Evolutionary conservation across 2,113 vertebrate species (phyloP).

Genomic region (Stigmatopora nigra): DNA sequence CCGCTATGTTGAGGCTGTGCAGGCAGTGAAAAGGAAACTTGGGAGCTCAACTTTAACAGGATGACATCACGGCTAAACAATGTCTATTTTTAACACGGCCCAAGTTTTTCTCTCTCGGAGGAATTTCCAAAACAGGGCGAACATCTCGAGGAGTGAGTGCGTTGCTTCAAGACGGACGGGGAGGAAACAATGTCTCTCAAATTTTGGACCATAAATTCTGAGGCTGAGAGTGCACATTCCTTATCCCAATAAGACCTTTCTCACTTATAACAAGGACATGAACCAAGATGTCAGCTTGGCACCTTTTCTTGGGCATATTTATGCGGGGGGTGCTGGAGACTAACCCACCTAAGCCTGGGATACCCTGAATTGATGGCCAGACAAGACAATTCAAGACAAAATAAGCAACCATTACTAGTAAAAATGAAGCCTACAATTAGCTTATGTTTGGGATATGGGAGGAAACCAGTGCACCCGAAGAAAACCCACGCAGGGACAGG

Average conservation of each 20-base stretch:
- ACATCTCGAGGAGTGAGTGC: constrained; percentile 45
- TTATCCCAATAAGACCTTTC: neutral
- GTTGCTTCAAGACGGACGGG: constrained; percentile 15
- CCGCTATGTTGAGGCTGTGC: constrained; percentile 43
- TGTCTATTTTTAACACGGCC: constrained; percentile 65
- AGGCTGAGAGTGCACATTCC: neutral
- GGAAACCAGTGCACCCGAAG: too few species aligned
- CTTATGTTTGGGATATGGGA: too few species aligned
- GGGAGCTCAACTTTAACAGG: constrained; percentile 37
- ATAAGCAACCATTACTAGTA: too few species aligned
- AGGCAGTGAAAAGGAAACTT: constrained; percentile 33
- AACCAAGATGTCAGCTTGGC: neutral
- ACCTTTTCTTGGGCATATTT: too few species aligned
- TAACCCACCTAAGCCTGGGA: too few species aligned
- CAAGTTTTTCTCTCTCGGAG: constrained; percentile 57
- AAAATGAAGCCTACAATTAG: too few species aligned
- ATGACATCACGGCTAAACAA: constrained; percentile 67
- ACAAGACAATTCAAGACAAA: too few species aligned
- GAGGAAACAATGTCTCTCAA: neutral
- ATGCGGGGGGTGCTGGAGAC: too few species aligned
- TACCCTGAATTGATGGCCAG: too few species aligned
- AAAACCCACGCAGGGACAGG: too few species aligned
- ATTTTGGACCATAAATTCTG: neutral
- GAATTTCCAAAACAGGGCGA: constrained; percentile 61
- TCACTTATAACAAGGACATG: neutral